Evolutionary conservation across 2,113 vertebrate species (phyloP).

Genomic region (Gila orcuttii): DNA sequence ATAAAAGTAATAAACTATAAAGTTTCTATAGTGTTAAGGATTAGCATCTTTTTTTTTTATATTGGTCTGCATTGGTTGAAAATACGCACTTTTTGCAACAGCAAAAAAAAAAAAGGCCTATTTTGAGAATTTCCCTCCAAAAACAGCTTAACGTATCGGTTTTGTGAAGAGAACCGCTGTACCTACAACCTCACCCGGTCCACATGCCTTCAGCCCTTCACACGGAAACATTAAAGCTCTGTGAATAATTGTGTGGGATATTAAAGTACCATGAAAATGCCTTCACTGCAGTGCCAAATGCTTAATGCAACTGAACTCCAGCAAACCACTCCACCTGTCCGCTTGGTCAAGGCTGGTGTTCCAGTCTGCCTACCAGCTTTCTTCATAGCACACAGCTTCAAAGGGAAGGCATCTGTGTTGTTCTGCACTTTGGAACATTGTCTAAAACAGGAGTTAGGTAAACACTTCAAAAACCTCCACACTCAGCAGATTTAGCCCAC

Average conservation of each 20-base stretch:
- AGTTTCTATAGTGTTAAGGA: background rate
- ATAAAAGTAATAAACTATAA: no score
- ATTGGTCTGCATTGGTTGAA: background rate
- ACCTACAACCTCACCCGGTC: constrained; percentile 10
- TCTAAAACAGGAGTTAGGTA: constrained; percentile 18
- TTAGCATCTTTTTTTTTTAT: background rate
- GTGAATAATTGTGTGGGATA: constrained; percentile 53
- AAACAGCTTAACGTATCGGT: background rate
- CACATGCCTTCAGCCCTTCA: constrained; percentile 34
- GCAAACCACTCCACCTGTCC: constrained; percentile 69
- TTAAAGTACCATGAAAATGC: constrained; percentile 63
- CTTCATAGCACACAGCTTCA: constrained; percentile 43
- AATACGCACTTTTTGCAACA: background rate
- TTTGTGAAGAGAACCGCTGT: background rate
- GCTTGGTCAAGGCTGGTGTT: constrained; percentile 53
- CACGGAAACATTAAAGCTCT: constrained; percentile 48
- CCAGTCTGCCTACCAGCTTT: constrained; percentile 38
- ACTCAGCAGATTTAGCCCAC: constrained; percentile 29
- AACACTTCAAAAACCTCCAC: constrained; percentile 21
- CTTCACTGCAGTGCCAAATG: constrained; percentile 54
- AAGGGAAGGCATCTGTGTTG: constrained; percentile 43
- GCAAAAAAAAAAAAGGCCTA: background rate
- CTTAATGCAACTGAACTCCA: constrained; percentile 70
- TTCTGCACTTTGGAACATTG: constrained; percentile 26
- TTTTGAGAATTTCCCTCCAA: background rate